phyloP scores from a whole-genome alignment of 23 tunicate genomes.

The Oikopleura vanhoeffeni region DNA sequence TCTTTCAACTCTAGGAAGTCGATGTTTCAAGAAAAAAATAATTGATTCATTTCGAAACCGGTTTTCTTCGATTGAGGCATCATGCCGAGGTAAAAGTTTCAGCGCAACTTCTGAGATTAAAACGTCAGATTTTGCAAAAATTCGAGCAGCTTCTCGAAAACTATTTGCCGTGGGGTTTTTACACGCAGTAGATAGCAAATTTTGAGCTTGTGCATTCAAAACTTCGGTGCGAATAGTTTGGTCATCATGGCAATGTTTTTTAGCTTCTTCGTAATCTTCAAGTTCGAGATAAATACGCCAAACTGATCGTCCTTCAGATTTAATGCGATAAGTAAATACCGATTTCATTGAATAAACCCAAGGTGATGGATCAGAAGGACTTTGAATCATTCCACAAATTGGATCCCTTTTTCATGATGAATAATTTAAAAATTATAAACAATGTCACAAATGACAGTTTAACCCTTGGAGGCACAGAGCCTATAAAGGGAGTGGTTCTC shows the following conservation, averaged over 20 bases:
- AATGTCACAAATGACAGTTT: too few species aligned
- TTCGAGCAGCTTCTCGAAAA: conserved; percentile 58
- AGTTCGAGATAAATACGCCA: conserved; percentile 78
- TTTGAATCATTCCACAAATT: background rate
- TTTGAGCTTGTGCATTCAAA: conserved; percentile 46
- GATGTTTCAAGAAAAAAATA: background rate
- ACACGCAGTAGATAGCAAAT: conserved; percentile 29
- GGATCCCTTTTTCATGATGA: too few species aligned
- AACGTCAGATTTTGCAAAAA: conserved; percentile 44
- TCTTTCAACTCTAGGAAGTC: background rate
- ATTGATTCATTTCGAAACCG: background rate
- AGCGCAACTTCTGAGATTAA: conserved; percentile 53
- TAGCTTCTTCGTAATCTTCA: conserved; percentile 51
- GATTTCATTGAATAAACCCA: background rate
- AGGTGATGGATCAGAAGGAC: background rate
- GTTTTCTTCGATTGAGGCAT: background rate
- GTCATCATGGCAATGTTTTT: conserved; percentile 58
- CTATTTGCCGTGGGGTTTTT: background rate
- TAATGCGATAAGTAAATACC: conserved; percentile 21
- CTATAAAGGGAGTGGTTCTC: too few species aligned
- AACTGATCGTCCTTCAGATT: conserved; percentile 44
- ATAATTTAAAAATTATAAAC: too few species aligned
- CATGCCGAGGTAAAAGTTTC: conserved; percentile 24
- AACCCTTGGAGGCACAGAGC: too few species aligned
- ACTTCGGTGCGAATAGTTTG: conserved; percentile 25